A percentile compares a stretch with the other conserved stretches of the same genome.
Conservation (phyloP, 2,888 invertebrate genomes). For the Hyppa rectilinea region DNA sequence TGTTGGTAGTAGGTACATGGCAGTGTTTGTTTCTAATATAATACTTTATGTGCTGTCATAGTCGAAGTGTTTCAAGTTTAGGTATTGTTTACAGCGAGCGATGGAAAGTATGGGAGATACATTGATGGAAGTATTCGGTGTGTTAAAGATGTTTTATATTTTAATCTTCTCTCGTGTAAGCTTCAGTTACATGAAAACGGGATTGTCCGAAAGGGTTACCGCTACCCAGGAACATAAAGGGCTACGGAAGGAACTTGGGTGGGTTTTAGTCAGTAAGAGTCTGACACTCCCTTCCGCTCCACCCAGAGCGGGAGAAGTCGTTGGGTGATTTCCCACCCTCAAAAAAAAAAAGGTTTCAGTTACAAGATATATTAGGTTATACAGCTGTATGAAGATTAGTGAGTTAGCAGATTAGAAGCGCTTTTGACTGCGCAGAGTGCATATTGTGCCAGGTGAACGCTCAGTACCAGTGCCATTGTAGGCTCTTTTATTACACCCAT, state of each 20-base stretch:
- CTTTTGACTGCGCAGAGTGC: neutral
- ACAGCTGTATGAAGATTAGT: neutral
- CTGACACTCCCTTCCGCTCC: too few relatives aligned
- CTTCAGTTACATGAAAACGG: too few relatives aligned
- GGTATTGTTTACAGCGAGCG: conserved; percentile 50
- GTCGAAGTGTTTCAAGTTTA: conserved; percentile 53
- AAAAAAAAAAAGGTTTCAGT: too few relatives aligned
- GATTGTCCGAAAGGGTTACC: too few relatives aligned
- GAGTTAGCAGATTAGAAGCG: neutral
- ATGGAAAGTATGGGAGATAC: conserved; percentile 15
- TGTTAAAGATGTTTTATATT: conserved; percentile 3
- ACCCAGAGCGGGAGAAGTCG: too few relatives aligned
- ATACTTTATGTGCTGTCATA: conserved; percentile 61
- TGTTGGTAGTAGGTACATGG: conserved; percentile 52
- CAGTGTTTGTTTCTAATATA: conserved; percentile 65
- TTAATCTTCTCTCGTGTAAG: too few relatives aligned
- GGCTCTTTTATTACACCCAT: neutral
- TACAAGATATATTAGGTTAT: too few relatives aligned
- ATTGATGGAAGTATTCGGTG: conserved; percentile 5
- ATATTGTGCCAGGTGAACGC: neutral
- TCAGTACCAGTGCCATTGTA: neutral
- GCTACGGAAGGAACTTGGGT: too few relatives aligned
- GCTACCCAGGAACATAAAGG: too few relatives aligned
- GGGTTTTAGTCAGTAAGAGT: too few relatives aligned
- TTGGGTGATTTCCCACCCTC: too few relatives aligned